A percentile compares a stretch with the other conserved stretches of the same genome.
phyloP scores from a whole-genome alignment of 2,888 invertebrate genomes.

The Trissoscelio sp. region DNA sequence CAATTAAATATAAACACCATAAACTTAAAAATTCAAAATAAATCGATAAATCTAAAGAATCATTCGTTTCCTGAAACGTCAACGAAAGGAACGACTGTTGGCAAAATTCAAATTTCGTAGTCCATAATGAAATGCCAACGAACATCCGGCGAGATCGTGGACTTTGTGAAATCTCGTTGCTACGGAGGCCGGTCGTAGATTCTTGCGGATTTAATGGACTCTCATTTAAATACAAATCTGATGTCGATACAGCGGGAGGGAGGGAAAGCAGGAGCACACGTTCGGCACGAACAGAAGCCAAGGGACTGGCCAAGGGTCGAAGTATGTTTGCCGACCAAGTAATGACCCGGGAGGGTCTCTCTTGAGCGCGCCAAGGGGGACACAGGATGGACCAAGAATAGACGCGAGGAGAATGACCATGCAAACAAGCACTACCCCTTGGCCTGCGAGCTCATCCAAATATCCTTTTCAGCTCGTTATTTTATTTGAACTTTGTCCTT shows the following conservation, averaged over 20 bases:
- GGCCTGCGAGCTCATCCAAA: conserved; percentile 69
- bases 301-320: conserved; percentile 81
- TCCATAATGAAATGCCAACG: conserved; percentile 64
- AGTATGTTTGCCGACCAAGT: conserved; percentile 83
- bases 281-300: conserved; percentile 67
- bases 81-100: conserved; percentile 23
- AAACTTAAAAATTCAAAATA: too few relatives aligned
- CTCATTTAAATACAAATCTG: conserved; percentile 84
- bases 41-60: too few relatives aligned
- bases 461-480: conserved; percentile 70
- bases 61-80: too few relatives aligned
- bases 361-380: conserved; percentile 68
- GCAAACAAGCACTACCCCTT: conserved; percentile 80
- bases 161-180: conserved; percentile 65
- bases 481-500: conserved; percentile 70
- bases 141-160: conserved; percentile 65
- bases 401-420: conserved; percentile 80
- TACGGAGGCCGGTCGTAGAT: conserved; percentile 78
- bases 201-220: conserved; percentile 81
- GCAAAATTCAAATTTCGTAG: conserved; percentile 62
- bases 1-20: too few relatives aligned
- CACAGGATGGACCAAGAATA: conserved; percentile 77
- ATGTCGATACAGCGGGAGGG: conserved; percentile 81
- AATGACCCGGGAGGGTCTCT: conserved; percentile 81
- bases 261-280: conserved; percentile 67